phyloP scores from a whole-genome alignment of 2,888 invertebrate genomes.

The Acrobasis suavella region DNA sequence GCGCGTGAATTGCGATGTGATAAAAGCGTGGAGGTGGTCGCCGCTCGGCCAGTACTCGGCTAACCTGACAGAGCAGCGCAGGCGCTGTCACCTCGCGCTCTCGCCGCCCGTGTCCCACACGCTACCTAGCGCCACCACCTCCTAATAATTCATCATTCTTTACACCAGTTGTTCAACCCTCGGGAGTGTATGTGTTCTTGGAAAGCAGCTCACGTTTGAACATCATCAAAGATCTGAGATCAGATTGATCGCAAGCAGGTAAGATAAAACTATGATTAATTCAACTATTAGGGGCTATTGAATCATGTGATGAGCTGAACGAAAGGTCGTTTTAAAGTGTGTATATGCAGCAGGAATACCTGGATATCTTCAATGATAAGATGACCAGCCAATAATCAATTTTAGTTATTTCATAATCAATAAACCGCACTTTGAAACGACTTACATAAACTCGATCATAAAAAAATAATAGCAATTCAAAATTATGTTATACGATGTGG shows the following conservation, averaged over 20 bases:
- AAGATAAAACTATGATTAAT: slow-evolving; percentile 35
- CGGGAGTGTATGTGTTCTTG: slow-evolving; percentile 69
- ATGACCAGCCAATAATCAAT: neutral
- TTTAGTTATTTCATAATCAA: neutral
- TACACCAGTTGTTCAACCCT: slow-evolving; percentile 51
- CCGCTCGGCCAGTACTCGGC: slow-evolving; percentile 74
- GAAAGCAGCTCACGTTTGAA: slow-evolving; percentile 50
- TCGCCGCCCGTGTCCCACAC: slow-evolving; percentile 38
- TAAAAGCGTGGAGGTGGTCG: slow-evolving; percentile 67
- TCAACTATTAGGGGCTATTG: slow-evolving; percentile 37
- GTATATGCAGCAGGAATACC: neutral
- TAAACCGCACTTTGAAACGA: neutral
- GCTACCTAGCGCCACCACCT: slow-evolving; percentile 53
- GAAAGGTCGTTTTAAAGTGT: slow-evolving; percentile 11
- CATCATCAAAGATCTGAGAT: slow-evolving; percentile 40
- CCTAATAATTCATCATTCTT: slow-evolving; percentile 28
- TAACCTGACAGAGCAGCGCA: slow-evolving; percentile 62
- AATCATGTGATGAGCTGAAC: slow-evolving; percentile 60
- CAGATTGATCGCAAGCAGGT: slow-evolving; percentile 56
- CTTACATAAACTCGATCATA: neutral
- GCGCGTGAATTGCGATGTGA: slow-evolving; percentile 70
- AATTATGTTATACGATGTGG: neutral
- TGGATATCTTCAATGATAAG: neutral
- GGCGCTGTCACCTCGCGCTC: slow-evolving; percentile 52
- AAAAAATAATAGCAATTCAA: neutral